These are phyloP conservation scores for Amphiprion ocellaris DNA, from an alignment of 2,113 vertebrate genomes.

Conservation along the genomic window DNA sequence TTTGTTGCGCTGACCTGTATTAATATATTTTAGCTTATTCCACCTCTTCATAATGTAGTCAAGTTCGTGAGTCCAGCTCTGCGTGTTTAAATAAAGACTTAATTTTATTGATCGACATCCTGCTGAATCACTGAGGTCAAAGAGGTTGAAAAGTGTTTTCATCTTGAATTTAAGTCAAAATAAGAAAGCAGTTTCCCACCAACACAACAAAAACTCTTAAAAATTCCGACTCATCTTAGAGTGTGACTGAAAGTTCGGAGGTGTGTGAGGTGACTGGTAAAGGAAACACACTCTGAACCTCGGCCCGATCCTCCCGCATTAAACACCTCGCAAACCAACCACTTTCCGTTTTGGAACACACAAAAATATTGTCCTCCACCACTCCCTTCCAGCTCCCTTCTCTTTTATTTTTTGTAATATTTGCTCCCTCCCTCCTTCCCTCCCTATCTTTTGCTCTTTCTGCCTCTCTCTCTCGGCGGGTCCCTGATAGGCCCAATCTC, in stretches of 20 bases:
- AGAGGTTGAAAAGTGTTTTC: constrained; percentile 22
- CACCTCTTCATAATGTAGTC: neutral
- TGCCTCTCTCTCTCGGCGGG: constrained; percentile 22
- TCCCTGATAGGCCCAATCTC: constrained; percentile 78
- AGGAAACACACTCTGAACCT: constrained; percentile 59
- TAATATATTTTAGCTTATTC: neutral
- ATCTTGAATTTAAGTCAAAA: constrained; percentile 9
- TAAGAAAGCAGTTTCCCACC: neutral
- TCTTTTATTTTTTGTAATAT: too few relatives aligned
- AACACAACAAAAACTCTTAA: constrained; percentile 2
- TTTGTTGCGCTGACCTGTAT: neutral
- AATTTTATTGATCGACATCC: neutral
- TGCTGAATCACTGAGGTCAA: neutral
- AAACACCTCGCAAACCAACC: constrained; percentile 63
- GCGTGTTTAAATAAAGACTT: neutral
- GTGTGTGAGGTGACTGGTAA: constrained; percentile 67
- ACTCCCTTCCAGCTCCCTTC: neutral
- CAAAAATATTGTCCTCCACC: constrained; percentile 57
- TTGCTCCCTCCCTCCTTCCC: neutral
- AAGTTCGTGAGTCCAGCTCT: neutral
- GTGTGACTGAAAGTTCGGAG: constrained; percentile 43
- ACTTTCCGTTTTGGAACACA: constrained; percentile 63
- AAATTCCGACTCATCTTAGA: constrained; percentile 28
- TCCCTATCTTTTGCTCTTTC: neutral
- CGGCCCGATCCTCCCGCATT: constrained; percentile 62